Evolutionary conservation across 2,888 invertebrate genomes (phyloP).

Genomic region (Cactoblastis cactorum): DNA sequence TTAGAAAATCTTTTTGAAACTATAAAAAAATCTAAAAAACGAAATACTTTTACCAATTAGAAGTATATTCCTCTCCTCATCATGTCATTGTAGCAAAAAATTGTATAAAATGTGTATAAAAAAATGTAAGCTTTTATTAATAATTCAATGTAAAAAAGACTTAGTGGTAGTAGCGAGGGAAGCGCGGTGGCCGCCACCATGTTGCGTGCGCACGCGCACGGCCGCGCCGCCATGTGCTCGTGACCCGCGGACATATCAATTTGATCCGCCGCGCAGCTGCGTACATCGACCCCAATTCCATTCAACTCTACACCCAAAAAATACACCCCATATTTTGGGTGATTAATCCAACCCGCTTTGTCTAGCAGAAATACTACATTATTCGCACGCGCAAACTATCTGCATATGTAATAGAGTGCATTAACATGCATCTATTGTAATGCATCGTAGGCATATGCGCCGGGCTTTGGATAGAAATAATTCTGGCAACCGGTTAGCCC

Average conservation of each 20-base stretch:
- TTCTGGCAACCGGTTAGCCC: constrained; percentile 36
- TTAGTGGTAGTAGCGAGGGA: no score
- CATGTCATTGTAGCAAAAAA: no score
- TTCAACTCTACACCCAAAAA: constrained; percentile 43
- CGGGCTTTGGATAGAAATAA: constrained; percentile 28
- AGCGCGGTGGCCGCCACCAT: constrained; percentile 24
- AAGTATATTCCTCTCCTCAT: no score
- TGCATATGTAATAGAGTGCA: constrained; percentile 54
- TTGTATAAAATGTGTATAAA: no score
- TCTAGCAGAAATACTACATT: constrained; percentile 55
- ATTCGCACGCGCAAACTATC: constrained; percentile 59
- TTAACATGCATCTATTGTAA: constrained; percentile 53
- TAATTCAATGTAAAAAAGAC: no score
- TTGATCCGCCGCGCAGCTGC: constrained; percentile 73
- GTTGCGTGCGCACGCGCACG: constrained; percentile 48
- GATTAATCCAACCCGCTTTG: constrained; percentile 67
- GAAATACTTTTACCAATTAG: no score
- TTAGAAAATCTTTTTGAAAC: no score
- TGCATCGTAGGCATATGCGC: constrained; percentile 22
- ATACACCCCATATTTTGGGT: constrained; percentile 59
- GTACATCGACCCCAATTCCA: constrained; percentile 54
- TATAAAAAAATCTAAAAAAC: no score
- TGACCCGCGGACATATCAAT: constrained; percentile 60
- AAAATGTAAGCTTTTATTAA: no score
- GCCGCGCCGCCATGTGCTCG: constrained; percentile 25